A percentile compares a stretch with the other conserved stretches of the same genome.
Evolutionary conservation across 2,113 vertebrate genomes (phyloP).

Genomic region (Maccullochella peelii): DNA sequence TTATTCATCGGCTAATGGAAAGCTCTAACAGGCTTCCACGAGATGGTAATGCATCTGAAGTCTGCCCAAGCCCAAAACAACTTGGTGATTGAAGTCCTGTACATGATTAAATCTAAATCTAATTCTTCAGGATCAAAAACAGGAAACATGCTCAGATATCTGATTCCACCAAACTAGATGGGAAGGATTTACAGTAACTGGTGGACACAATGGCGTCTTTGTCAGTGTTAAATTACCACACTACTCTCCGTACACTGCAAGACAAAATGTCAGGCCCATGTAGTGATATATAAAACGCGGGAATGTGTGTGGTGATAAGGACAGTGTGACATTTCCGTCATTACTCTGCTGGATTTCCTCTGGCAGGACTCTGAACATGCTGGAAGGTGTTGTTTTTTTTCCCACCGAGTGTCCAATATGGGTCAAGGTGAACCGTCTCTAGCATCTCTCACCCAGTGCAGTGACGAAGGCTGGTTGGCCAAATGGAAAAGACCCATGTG

Average conservation of each 20-base stretch:
- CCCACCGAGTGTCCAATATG: background rate
- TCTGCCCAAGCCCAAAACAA: background rate
- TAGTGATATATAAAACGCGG: background rate
- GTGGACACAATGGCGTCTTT: background rate
- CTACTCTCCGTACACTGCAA: background rate
- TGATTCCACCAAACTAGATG: background rate
- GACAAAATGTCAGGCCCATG: background rate
- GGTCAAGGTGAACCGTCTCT: conserved; percentile 59
- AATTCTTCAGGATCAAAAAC: background rate
- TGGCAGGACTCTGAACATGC: conserved; percentile 20
- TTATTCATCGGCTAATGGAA: conserved; percentile 3
- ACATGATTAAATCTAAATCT: background rate
- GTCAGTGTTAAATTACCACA: background rate
- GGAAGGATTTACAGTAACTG: too few species aligned
- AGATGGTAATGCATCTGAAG: background rate
- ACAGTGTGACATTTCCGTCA: conserved; percentile 11
- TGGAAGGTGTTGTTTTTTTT: conserved; percentile 9
- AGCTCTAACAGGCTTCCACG: background rate
- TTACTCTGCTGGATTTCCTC: conserved; percentile 33
- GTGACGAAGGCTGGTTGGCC: background rate
- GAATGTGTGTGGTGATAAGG: background rate
- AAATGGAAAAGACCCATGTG: conserved; percentile 1
- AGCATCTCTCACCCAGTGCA: background rate
- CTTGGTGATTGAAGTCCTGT: background rate
- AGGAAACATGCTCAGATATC: background rate